Evolutionary conservation across 2,888 invertebrate species (phyloP), one percentile per base, ranked within the genome.

Genomic region (Onchidella celtica): DNA sequence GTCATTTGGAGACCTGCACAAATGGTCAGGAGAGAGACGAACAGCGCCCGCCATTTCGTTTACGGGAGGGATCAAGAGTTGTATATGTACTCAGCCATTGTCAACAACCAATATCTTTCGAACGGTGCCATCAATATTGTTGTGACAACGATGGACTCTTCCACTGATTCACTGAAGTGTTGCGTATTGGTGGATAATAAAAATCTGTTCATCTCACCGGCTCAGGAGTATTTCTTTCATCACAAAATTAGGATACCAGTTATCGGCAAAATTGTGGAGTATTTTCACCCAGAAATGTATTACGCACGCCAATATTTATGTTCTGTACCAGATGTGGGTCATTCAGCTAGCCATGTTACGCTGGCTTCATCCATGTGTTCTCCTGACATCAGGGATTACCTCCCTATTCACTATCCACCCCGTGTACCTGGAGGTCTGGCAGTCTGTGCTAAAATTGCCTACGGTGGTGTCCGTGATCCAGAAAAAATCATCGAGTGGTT

Each of bases 401-500:
- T 81, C 27, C 61, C 69, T 0, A 69, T 83, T 3, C n/a, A 55
- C 21, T 47, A 59, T 17, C 83, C 83, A 6, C 21, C 29, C 4
- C 9, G 0, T 0, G 68, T 70, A 4, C 79, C 78, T 0, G 75
- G 73, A 3, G 81, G 84, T 17, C 21, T 84, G 24, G 84, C 84
- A 11, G 6, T 84, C 3, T 84, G 84, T 24, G 84, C 79, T 3
- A 84, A 84, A 72, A 61, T 84, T 9, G 79, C 73, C 47, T 32
- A 79, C 55, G 47, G 65, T 27, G 65, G 65, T 1, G 72, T 63
- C n/a, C 79, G 81, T 40, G 79, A 85, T 69, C 81, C 83, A 36
- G 70, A 76, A 55, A 83, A 79, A 32, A 40, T 84, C 36, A 82
- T 84, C n/a, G 84, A 84, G 47, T 84, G 84, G 84, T 82, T 84